Base-by-base conservation (phyloP, 2,888 invertebrate genomes). In the Chrysolina americana region DNA sequence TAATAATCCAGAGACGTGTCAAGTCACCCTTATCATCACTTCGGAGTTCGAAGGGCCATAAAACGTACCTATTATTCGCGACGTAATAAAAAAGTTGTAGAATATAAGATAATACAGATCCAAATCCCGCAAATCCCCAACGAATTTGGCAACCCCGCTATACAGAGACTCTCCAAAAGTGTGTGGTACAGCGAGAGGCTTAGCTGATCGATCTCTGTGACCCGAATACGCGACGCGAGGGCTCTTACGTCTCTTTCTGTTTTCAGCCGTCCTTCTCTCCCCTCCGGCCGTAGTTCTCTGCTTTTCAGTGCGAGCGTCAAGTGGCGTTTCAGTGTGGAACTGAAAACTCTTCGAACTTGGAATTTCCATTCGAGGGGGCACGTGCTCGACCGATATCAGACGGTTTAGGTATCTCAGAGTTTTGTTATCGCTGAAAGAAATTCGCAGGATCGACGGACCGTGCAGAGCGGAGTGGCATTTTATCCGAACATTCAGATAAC, bases 221-320 rank as follows among this genome's bases (percentile, higher is more conserved):
- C 79, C 79, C 79, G 77, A 79, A 79, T 79, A 78, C 70, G 76
- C 74, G 79, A 78, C 73, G 73, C 73, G 73, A 76, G 23, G 13
- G 23, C 28, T 44, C 28, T 13, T 15, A 15, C 65, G 21, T 53
- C 53, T 53, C 44, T 41, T 15, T 41, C 41, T 11, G 53, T 28
- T 50, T 11, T 23, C 68, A n/a, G 41, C 53, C 41, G 10, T 44
- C 53, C 28, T 41, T 41, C 21, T 59, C 63, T 56, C 50, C 64
- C 70, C 65, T 70, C 48, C 66, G 59, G 70, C 53, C 15, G 41
- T 41, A 9, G 53, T 36, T 53, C 65, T 71, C 65, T 21, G 47
- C 66, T 66, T 56, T 65, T 41, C 66, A 71, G 71, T 48, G 48
- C 66, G 62, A 73, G 70, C 73, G 73, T 71, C 74, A 71, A 76